These are phyloP conservation scores for Alectura lathami DNA, from an alignment of 2,113 vertebrate species.

Conservation along the genomic window DNA sequence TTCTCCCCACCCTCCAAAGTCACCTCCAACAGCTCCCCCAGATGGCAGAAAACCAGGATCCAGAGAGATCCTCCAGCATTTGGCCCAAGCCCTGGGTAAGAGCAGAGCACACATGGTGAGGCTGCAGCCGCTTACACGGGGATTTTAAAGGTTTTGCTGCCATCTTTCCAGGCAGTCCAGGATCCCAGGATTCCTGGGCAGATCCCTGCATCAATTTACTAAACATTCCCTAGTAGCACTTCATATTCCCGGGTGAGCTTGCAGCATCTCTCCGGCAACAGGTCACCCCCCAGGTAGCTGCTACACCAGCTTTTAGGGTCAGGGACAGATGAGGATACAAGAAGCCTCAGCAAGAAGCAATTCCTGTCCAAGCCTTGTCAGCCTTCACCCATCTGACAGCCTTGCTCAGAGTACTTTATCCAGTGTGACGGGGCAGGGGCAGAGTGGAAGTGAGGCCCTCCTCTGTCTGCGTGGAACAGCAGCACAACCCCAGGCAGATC, in stretches of 20 bases:
- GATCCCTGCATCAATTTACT: conserved; percentile 8
- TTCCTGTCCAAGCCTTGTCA: background rate
- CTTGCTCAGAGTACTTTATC: background rate
- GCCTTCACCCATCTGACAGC: background rate
- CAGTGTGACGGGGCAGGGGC: background rate
- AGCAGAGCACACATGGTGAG: background rate
- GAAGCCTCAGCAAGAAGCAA: background rate
- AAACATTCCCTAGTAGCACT: background rate
- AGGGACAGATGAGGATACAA: background rate
- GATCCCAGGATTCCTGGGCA: conserved; percentile 39
- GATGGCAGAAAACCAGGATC: background rate
- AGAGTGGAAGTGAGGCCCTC: background rate
- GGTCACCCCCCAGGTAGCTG: background rate
- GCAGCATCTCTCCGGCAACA: background rate
- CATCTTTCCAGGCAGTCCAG: conserved; percentile 49
- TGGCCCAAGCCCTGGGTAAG: background rate
- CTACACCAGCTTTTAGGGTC: background rate
- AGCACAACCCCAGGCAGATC: background rate
- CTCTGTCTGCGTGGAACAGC: background rate
- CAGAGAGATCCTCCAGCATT: background rate
- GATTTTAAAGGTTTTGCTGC: conserved; percentile 24
- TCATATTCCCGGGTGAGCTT: background rate
- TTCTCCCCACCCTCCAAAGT: background rate
- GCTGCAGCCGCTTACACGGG: background rate
- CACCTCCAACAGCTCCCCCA: background rate